Evolutionary conservation across 2,113 vertebrate genomes (phyloP).

Genomic region (Falco punctatus): DNA sequence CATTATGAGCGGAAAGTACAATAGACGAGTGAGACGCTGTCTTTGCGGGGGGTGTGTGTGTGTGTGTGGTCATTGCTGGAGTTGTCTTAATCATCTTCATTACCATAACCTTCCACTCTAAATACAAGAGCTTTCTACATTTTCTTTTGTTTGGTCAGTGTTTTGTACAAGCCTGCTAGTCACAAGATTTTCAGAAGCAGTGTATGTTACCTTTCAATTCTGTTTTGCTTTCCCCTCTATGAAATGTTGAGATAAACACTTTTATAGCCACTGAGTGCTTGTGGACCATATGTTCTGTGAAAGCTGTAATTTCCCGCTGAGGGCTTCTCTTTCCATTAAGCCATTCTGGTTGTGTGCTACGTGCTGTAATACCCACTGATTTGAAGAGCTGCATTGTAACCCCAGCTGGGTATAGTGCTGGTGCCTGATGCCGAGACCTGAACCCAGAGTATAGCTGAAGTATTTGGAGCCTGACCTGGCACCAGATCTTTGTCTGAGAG

Average conservation of each 20-base stretch:
- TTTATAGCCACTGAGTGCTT: not conserved
- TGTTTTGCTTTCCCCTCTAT: not conserved
- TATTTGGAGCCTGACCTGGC: not conserved
- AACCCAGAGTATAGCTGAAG: not conserved
- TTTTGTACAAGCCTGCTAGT: not conserved
- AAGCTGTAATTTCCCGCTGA: not conserved
- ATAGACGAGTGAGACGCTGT: not conserved
- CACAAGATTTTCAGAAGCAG: not conserved
- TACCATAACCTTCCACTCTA: not conserved
- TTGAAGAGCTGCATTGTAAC: not conserved
- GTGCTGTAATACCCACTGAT: not conserved
- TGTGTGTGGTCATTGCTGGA: not conserved
- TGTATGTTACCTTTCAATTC: not conserved
- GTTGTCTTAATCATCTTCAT: not conserved
- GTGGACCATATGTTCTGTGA: slow-evolving; percentile 15
- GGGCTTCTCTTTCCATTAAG: not conserved
- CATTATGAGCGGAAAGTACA: not conserved
- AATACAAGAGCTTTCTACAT: not conserved
- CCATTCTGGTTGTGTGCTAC: not conserved
- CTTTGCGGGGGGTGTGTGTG: not conserved
- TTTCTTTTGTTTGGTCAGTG: not conserved
- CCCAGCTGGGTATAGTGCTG: not conserved
- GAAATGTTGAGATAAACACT: slow-evolving; percentile 25
- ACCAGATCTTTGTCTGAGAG: not conserved
- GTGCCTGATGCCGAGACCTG: not conserved